A percentile compares a stretch with the other conserved stretches of the same genome.
Evolutionary conservation across 2,797 vertebrate species (phyloP).

Genomic region (Myiotriccus ornatus): DNA sequence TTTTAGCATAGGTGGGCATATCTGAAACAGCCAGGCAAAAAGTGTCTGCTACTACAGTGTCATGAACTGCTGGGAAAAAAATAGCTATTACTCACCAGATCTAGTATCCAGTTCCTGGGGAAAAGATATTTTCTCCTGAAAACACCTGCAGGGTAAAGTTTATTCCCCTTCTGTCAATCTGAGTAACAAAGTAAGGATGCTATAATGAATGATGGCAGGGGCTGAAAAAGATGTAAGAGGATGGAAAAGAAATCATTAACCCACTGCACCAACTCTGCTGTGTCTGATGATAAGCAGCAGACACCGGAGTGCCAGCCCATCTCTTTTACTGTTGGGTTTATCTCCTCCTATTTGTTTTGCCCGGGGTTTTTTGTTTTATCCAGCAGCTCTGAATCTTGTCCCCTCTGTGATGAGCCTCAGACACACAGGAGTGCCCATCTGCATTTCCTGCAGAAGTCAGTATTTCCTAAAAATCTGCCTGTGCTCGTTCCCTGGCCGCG

Average conservation of each 20-base stretch:
- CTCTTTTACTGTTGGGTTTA: not conserved
- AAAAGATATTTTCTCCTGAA: conserved; percentile 31
- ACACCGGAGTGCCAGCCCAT: not conserved
- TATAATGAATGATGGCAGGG: conserved; percentile 8
- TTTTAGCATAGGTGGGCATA: not conserved
- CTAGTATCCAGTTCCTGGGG: not conserved
- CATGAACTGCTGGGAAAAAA: not conserved
- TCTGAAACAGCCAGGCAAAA: not conserved
- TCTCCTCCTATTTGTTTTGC: not conserved
- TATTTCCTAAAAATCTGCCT: not conserved
- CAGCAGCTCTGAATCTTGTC: not conserved
- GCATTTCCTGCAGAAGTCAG: not conserved
- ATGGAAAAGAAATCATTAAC: conserved; percentile 44
- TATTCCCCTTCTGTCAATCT: conserved; percentile 20
- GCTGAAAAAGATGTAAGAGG: conserved; percentile 30
- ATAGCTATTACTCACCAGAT: not conserved
- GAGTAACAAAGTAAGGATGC: conserved; percentile 8
- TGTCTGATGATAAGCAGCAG: not conserved
- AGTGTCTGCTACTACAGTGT: not conserved
- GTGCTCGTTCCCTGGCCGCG: not conserved
- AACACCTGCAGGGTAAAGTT: conserved; percentile 41
- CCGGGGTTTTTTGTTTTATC: not conserved
- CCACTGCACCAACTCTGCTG: not conserved
- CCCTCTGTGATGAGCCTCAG: not conserved
- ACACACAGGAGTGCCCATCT: not conserved